A percentile compares a stretch with the other conserved stretches of the same genome.
Conservation (phyloP, 2,888 invertebrate species). For the Euzetes globulus region DNA sequence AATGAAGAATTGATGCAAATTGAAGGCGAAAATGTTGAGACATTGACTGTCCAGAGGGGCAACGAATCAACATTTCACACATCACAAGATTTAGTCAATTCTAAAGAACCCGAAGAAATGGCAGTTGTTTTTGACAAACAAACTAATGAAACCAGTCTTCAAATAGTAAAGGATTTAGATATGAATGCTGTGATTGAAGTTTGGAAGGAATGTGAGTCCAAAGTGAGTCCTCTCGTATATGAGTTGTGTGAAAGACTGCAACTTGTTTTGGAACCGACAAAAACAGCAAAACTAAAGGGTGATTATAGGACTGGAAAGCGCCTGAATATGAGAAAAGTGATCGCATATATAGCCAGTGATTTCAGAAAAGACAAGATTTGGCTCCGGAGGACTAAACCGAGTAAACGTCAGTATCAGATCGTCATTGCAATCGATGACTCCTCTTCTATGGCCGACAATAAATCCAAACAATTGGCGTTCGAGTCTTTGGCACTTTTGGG, state of each 20-base stretch:
- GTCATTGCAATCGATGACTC: slow-evolving; percentile 95
- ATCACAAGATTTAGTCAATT: not conserved
- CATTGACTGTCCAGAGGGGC: slow-evolving; percentile 16
- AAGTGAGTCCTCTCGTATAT: slow-evolving; percentile 57
- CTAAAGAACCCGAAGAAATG: not conserved
- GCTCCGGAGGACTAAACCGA: slow-evolving; percentile 89
- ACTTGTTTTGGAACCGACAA: slow-evolving; percentile 88
- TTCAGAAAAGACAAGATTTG: slow-evolving; percentile 99
- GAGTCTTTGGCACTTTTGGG: slow-evolving; percentile 86
- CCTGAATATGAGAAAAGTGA: slow-evolving; percentile 85
- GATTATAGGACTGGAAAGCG: slow-evolving; percentile 94
- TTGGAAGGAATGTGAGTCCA: slow-evolving; percentile 34
- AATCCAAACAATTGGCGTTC: slow-evolving; percentile 68
- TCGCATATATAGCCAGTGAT: slow-evolving; percentile 97
- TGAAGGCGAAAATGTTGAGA: slow-evolving; percentile 56
- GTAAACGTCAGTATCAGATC: slow-evolving; percentile 91
- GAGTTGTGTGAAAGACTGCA: slow-evolving; percentile 88
- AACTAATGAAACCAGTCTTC: not conserved
- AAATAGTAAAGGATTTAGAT: not conserved
- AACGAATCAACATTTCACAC: slow-evolving; percentile 34
- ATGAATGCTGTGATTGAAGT: not conserved
- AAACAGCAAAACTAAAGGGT: slow-evolving; percentile 80
- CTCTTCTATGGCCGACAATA: slow-evolving; percentile 56
- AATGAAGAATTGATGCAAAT: slow-evolving; percentile 36
- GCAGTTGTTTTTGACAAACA: slow-evolving; percentile 29